A percentile compares a stretch with the other conserved stretches of the same genome.
Conservation (phyloP, 2,888 invertebrate genomes). For the Perithous albicinctus region DNA sequence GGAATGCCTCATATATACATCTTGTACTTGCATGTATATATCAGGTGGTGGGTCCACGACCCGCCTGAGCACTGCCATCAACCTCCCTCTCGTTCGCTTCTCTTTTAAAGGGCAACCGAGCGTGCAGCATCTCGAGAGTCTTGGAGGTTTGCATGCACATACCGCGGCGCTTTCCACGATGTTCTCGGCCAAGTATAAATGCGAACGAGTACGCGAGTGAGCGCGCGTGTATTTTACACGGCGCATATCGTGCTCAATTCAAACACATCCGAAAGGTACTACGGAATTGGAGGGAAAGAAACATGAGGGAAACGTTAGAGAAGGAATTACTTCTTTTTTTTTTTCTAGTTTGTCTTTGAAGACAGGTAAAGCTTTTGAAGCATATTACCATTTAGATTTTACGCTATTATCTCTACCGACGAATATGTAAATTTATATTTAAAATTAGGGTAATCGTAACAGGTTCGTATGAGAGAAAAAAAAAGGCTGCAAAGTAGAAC, state of each 20-base stretch:
- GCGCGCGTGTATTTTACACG: slow-evolving; percentile 50
- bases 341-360: no score
- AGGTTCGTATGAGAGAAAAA: no score
- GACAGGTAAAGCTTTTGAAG: no score
- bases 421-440: no score
- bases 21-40: slow-evolving; percentile 15
- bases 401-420: no score
- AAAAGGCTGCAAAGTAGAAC: no score
- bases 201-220: slow-evolving; percentile 47
- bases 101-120: slow-evolving; percentile 68
- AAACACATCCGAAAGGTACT: neutral
- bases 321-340: neutral
- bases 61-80: slow-evolving; percentile 34
- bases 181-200: slow-evolving; percentile 59
- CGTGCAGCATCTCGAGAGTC: slow-evolving; percentile 63
- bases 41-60: slow-evolving; percentile 15
- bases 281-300: neutral
- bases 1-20: slow-evolving; percentile 22
- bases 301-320: neutral
- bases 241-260: neutral
- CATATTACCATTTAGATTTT: no score
- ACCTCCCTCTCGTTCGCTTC: slow-evolving; percentile 59
- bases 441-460: no score
- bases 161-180: slow-evolving; percentile 44
- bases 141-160: slow-evolving; percentile 45